Conservation (phyloP, 2,797 vertebrate species). For the Pangasius mekongensis region DNA sequence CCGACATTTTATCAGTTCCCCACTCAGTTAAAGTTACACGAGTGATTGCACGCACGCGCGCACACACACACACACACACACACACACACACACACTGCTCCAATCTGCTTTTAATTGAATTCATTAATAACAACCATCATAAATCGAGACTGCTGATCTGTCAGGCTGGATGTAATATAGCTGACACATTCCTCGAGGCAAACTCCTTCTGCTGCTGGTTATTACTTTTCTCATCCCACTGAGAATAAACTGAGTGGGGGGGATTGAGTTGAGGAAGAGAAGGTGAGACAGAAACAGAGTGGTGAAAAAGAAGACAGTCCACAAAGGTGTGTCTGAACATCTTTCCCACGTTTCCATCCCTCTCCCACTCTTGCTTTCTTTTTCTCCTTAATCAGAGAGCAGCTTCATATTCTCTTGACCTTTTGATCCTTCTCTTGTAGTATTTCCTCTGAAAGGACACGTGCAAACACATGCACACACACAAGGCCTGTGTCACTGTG, state of each 20-base stretch:
- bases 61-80: neutral
- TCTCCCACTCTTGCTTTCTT: conserved; percentile 26
- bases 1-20: neutral
- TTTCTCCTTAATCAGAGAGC: conserved; percentile 15
- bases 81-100: neutral
- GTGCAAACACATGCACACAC: neutral
- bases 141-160: conserved; percentile 48
- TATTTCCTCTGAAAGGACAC: neutral
- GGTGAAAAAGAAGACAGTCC: conserved; percentile 21
- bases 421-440: conserved; percentile 5
- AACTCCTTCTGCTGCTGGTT: conserved; percentile 46
- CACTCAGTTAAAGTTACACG: neutral
- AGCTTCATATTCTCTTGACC: conserved; percentile 19
- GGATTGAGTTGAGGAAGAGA: neutral
- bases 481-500: neutral
- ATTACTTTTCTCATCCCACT: conserved; percentile 42
- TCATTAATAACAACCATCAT: conserved; percentile 65
- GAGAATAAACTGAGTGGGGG: neutral
- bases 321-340: conserved; percentile 35
- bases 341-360: neutral
- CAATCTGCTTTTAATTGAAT: conserved; percentile 64
- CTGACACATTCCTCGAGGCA: conserved; percentile 48
- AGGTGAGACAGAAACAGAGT: neutral
- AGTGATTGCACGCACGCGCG: neutral
- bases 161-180: conserved; percentile 45